Conservation (phyloP, 2,888 invertebrate species). For the Chydorus sphaericus region DNA sequence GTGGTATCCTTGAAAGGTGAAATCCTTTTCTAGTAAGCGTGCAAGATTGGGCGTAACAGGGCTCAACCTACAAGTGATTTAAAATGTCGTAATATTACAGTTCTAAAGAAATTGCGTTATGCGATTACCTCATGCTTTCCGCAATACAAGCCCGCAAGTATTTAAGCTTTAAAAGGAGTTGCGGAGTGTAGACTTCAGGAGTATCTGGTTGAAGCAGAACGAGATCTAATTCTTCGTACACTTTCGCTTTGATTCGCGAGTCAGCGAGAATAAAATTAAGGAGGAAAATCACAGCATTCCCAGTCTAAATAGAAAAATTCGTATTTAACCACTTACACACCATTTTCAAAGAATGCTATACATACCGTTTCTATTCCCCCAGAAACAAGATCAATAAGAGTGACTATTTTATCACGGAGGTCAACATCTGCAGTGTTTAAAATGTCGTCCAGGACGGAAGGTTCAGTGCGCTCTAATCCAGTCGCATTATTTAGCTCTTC, state of each 20-base stretch:
- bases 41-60: slow-evolving; percentile 70
- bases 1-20: slow-evolving; percentile 48
- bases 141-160: slow-evolving; percentile 15
- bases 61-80: slow-evolving; percentile 30
- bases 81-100: slow-evolving; percentile 9
- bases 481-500: not conserved
- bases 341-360: slow-evolving; percentile 10
- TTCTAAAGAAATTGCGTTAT: slow-evolving; percentile 14
- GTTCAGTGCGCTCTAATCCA: not conserved
- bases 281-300: slow-evolving; percentile 14
- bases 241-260: not conserved
- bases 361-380: slow-evolving; percentile 72
- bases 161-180: slow-evolving; percentile 8
- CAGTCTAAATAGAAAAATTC: not conserved
- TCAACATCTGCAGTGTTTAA: slow-evolving; percentile 54
- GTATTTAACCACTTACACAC: not conserved
- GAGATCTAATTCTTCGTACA: slow-evolving; percentile 12
- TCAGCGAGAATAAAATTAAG: slow-evolving; percentile 8
- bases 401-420: slow-evolving; percentile 64
- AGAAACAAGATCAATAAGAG: slow-evolving; percentile 70
- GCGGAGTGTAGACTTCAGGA: not conserved
- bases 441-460: slow-evolving; percentile 57
- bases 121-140: slow-evolving; percentile 13
- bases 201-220: not conserved
- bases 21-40: slow-evolving; percentile 54